Base-by-base conservation (phyloP, 37 sponge, comb jelly and placozoan genomes). In the Crambe crambe region DNA sequence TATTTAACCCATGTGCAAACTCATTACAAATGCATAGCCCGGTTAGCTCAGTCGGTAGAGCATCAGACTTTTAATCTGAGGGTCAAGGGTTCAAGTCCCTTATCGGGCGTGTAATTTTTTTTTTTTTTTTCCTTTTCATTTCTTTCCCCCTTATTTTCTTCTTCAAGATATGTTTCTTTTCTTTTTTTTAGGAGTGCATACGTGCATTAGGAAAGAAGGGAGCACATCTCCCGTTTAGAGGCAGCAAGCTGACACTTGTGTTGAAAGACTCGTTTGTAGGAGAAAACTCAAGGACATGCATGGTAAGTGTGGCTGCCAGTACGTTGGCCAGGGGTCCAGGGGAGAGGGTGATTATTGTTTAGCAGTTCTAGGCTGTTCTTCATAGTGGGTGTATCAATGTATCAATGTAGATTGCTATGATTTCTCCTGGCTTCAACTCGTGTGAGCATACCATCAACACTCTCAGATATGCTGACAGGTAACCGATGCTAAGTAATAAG, bases 401-500 rank as follows among this genome's bases (percentile, higher is more conserved):
- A 5, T 22, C 58, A 32, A 25, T 37, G 68, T 70, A 94, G 95
- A 98, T 98, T 74, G 96, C 99, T 35, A 98, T 92, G 85, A 77
- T 96, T 25, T 94, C 97, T 3, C 99, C 99, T 34, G 99, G 99
- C 17, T 80, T 93, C 72, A 91, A 79, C 80, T 89, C 85, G 58
- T 93, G 92, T 70, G 99, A 98, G 75, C 92, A 96, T 76, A 94
- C 99, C 5, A 85, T 98, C 17, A 98, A 98, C 68, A 98, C 99
- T 22, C 85, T 98, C 25, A 51, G 99, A 79, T 98, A 98, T 85
- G 99, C 99, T 35, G 99, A 95, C 86, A 95, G 98, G 98, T 95
- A 68, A 35, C 51, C 17, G 17, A 70, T 78, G 35, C 29, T 3
- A 22, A 27, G 38, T 36, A 10, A n/a, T n/a, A n/a, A n/a, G n/a